Base-by-base conservation (phyloP, 2,113 vertebrate species). In the Cebidichthys violaceus region DNA sequence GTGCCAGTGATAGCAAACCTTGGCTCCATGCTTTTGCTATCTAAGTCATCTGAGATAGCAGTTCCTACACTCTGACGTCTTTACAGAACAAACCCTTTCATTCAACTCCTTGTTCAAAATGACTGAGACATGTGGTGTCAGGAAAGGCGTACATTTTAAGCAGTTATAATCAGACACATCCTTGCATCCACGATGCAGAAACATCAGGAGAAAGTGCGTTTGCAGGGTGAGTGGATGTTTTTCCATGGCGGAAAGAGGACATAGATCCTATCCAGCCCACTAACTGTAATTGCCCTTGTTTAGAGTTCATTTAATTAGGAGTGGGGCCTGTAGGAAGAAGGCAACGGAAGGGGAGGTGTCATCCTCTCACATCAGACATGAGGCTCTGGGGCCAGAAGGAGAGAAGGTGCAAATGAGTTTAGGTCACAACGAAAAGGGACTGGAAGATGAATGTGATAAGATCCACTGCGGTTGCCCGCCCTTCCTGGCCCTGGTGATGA, bases 261-360 rank as follows among this genome's bases (percentile, higher is more conserved):
- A 83, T 39, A 85, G 89, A 94, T 91, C 61, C 71, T 86, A 90
- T 93, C 88, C 73, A 57, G 75, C 66, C 83, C 80, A 88, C 92
- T 91, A 92, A 81, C 75, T 82, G 82, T 93, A 93, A 94, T 93
- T 89, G 86, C 55, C 64, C 81, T 90, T 68, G 76, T 91, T 90
- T 89, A 57, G 85, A 75, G 33, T 78, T 90, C 17, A 78, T 87
- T 82, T 79, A 71, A 74, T 11, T 22, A 87, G 70, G 76, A 84
- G 72, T 39, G 64, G 69, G 86, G 50, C 61, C 70, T 55, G 60
- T 61, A 83, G 75, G 77, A 83, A 81, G 75, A 66, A 82, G 55
- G 14, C 69, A 68, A 9, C 45, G 87, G 91, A 91, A 92, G 71
- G 91, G 93, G 89, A 92, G 89, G 91, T 94, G 91, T 94, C 84